Conservation (phyloP, 1,140 invertebrate genomes). For the Eulimnadia texana region DNA sequence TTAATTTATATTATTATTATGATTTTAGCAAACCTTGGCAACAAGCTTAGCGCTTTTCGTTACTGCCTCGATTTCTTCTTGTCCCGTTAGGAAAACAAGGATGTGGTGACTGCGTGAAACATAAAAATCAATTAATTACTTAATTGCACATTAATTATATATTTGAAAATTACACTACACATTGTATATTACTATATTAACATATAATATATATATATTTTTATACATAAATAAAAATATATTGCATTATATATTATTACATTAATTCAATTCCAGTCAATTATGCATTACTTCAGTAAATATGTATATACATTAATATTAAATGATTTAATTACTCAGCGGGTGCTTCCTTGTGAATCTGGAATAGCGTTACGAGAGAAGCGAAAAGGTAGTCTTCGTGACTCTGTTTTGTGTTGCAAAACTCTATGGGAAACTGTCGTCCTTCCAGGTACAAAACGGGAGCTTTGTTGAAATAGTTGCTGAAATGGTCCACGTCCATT, state of each 20-base stretch:
- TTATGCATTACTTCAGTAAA: too few species aligned
- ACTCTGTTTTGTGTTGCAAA: slow-evolving; percentile 54
- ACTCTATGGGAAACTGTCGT: slow-evolving; percentile 65
- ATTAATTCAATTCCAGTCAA: too few species aligned
- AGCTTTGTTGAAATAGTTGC: slow-evolving; percentile 73
- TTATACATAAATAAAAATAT: too few species aligned
- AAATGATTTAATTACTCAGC: too few species aligned
- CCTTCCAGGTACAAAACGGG: slow-evolving; percentile 80
- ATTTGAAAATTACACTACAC: slow-evolving; percentile 12
- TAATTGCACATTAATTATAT: too few species aligned
- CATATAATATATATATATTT: too few species aligned
- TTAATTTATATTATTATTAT: too few species aligned
- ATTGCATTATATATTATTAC: too few species aligned
- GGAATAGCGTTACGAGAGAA: slow-evolving; percentile 71
- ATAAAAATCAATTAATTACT: slow-evolving; percentile 24
- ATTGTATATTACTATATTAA: too few species aligned
- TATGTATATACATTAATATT: too few species aligned
- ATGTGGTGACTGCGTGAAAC: slow-evolving; percentile 55
- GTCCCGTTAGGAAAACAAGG: slow-evolving; percentile 93
- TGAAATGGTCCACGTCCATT: slow-evolving; percentile 87
- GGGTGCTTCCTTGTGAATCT: slow-evolving; percentile 72
- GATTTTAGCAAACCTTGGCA: too few species aligned
- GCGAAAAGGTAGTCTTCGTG: slow-evolving; percentile 74
- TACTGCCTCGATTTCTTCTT: slow-evolving; percentile 93
- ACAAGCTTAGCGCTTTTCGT: slow-evolving; percentile 58